Base-by-base conservation (phyloP, 1,140 invertebrate genomes). In the Drosophila truncata region DNA sequence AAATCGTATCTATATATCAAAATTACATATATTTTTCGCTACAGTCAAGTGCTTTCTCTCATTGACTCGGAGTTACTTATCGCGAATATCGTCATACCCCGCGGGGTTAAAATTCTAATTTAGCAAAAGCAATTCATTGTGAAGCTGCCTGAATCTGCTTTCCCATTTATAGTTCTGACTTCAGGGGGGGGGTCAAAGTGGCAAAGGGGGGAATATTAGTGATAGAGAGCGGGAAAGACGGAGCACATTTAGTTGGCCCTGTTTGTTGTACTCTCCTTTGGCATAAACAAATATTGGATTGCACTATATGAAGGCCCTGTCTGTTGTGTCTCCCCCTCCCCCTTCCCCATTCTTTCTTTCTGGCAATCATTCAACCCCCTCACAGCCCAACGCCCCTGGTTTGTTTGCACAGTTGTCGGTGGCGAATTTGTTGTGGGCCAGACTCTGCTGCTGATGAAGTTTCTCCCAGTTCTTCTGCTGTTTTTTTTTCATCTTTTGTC, bases 381-480 rank as follows among this genome's bases (percentile, higher is more conserved):
- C 14, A 18, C 35, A 18, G 27, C 27, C 39, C 52, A n/a, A 31
- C 25, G 64, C 63, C 50, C 35, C 50, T 42, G 78, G 80, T 65
- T 80, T 87, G 78, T 88, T 88, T 88, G 73, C 84, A 90, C 84
- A 88, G 85, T 88, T 88, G 84, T 82, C 55, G 80, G 69, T 63
- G 78, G 72, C 69, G 62, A 88, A 87, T 87, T 87, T 88, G 77
- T 85, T 67, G 75, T 85, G 58, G 52, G 66, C 54, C 69, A 71
- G 71, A 78, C 72, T 62, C 16, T 63, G 64, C 54, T 78, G 74
- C 54, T 78, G 74, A 61, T 69, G 55, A 41, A 70, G 41, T 54
- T 60, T 49, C 57, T 37, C 18, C 10, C 33, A 55, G 52, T 23
- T 54, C 14, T n/a, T 55, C 20, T 25, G 0, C 33, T 55, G 4